These are phyloP conservation scores for Atherinomorus stipes DNA, from an alignment of 2,113 vertebrate species.

Conservation along the genomic window DNA sequence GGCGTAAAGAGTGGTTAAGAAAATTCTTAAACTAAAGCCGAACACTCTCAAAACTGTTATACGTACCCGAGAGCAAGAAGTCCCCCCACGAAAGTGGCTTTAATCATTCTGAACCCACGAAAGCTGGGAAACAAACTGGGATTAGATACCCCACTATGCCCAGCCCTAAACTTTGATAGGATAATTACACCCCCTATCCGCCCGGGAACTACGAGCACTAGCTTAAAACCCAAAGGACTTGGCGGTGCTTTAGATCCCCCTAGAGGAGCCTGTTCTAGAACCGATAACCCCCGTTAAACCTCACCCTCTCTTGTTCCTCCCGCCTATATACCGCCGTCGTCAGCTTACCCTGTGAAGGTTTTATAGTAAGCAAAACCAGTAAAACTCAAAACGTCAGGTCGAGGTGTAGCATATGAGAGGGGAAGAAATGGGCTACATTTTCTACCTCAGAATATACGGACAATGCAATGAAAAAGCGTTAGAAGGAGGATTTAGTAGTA, in stretches of 20 bases:
- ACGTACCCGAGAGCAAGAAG: not conserved
- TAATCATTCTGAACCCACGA: not conserved
- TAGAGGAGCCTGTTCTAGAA: conserved; percentile 6
- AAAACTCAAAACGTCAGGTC: too few species aligned
- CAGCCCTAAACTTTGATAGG: not conserved
- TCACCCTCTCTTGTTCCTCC: not conserved
- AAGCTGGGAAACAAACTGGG: conserved; percentile 4
- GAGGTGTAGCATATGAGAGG: too few species aligned
- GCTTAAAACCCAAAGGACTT: conserved; percentile 7
- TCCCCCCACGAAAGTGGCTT: not conserved
- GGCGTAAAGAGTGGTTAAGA: not conserved
- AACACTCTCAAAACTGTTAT: too few species aligned
- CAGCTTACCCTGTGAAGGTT: too few species aligned
- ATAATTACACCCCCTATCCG: not conserved
- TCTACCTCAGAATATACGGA: too few species aligned
- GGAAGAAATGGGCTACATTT: too few species aligned
- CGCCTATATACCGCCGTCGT: conserved; percentile 8
- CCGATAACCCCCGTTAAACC: conserved; percentile 5
- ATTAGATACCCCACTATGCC: conserved; percentile 9
- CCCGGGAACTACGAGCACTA: not conserved
- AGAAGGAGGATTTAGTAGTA: too few species aligned
- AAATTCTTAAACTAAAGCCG: not conserved
- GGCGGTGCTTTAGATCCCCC: not conserved
- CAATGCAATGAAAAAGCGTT: too few species aligned
- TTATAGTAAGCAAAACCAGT: too few species aligned